Conservation (phyloP, 2,113 vertebrate species). For the Falco punctatus region DNA sequence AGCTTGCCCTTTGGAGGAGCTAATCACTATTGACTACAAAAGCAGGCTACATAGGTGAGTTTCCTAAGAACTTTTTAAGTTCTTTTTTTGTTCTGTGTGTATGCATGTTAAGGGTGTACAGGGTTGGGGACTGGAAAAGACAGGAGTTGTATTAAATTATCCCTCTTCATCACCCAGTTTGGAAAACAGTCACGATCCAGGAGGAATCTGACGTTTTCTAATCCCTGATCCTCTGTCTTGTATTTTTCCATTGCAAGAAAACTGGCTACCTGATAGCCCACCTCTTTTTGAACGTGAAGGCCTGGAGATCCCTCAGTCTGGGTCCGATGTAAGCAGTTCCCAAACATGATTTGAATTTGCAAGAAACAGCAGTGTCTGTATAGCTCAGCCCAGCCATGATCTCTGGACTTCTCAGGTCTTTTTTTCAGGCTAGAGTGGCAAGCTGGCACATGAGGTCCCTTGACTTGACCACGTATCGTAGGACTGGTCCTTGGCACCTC, state of each 20-base stretch:
- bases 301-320: not conserved
- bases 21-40: not conserved
- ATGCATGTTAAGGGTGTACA: not conserved
- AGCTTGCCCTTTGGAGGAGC: not conserved
- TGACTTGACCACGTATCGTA: not conserved
- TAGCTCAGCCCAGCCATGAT: not conserved
- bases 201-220: not conserved
- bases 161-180: not conserved
- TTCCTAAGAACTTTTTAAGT: not conserved
- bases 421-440: not conserved
- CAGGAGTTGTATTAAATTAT: not conserved
- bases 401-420: not conserved
- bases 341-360: not conserved
- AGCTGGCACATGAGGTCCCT: not conserved
- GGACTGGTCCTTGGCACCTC: not conserved
- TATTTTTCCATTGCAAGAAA: not conserved
- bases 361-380: not conserved
- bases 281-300: not conserved
- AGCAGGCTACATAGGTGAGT: not conserved
- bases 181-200: not conserved
- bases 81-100: not conserved
- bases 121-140: not conserved
- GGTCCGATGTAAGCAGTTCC: not conserved
- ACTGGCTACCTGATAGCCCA: not conserved
- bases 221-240: not conserved